Base-by-base conservation (phyloP, 2,797 vertebrate species). In the Momotus momota region DNA sequence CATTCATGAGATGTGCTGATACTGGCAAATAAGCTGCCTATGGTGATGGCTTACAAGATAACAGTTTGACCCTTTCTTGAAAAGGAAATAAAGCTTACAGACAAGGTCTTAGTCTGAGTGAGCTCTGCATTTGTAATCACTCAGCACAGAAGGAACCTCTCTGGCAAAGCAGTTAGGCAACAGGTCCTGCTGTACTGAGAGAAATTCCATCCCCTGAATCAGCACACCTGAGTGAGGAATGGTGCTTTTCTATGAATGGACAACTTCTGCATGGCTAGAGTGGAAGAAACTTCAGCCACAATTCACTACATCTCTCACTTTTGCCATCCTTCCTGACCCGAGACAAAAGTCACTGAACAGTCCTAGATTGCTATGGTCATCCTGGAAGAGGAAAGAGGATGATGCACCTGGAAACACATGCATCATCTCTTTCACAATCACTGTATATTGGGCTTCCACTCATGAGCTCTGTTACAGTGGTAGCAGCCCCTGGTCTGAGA, bases 211-310 rank as follows among this genome's bases (percentile, higher is more conserved):
- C 7, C 46, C n/a, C 51, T 70, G 35, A 69, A 82, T 6, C 0
- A 0, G 21, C 3, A 3, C 0, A 2, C 12, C 12, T 7, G n/a
- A 81, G 41, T 46, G 49, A 86, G 19, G 26, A 81, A 72, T 7
- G 16, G 23, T 88, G 45, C 31, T 65, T 7, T 40, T 73, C 62
- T 58, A 12, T 12, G n/a, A 73, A 62, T 5, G 27, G 48, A 48
- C 16, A 55, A 55, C 12, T 33, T 77, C 64, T 87, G 23, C 51
- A 23, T 40, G 4, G 31, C 52, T 82, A n/a, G 27, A 82, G 21
- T 80, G n/a, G 46, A 69, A 65, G 48, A 64, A 86, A 73, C 41
- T 29, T n/a, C 16, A 73, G 35, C 57, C 69, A 67, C 25, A 23
- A 17, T 91, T 45, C 27, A 33, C 35, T 66, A 25, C 10, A 57